Base-by-base conservation (phyloP, 2,113 vertebrate species). In the Urocolius indicus region DNA sequence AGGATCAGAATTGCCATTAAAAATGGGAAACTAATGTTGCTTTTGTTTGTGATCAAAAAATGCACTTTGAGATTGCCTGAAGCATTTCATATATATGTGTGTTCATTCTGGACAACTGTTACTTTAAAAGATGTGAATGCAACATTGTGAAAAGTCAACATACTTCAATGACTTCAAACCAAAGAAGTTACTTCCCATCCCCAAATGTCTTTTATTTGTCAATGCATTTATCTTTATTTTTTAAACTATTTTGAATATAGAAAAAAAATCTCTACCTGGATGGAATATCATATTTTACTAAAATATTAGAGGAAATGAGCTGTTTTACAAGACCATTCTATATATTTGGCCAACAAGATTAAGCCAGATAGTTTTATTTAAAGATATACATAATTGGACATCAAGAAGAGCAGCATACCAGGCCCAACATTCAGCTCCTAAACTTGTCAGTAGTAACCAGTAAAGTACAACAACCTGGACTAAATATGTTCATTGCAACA, bases 401-500 rank as follows among this genome's bases (percentile, higher is more conserved):
- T 13, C 36, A 46, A 23, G 23, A 87, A 58, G 27, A 77, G 62
- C 6, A 57, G 6, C 38, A 41, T 2, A 52, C 9, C 10, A 24
- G 46, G 48, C 36, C 36, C 52, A 67, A 43, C 27, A 71, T 10
- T 34, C 63, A 71, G 23, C 27, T 84, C 24, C 24, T 58, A 13
- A 29, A 23, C 5, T 11, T 36, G 6, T 7, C 61, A 82, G 61
- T 38, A 87, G 19, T 16, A 23, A 45, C 6, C 5, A 16, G 30
- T 26, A 6, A 24, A 51, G 34, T 1, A 16, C 17, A 18, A 38
- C n/a, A 79, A 81, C 16, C 10, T 4, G 10, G 43, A 34, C 23
- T 0, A 21, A 38, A 14, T 20, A 5, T 0, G 1, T 15, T 45
- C 51, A 36, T 15, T 3, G 0, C 12, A 7, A 55, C 26, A 41